Percentiles rank a stretch among this genome's conserved stretches.
phyloP scores from a whole-genome alignment of 2,113 vertebrate species.

The Perca fluviatilis region DNA sequence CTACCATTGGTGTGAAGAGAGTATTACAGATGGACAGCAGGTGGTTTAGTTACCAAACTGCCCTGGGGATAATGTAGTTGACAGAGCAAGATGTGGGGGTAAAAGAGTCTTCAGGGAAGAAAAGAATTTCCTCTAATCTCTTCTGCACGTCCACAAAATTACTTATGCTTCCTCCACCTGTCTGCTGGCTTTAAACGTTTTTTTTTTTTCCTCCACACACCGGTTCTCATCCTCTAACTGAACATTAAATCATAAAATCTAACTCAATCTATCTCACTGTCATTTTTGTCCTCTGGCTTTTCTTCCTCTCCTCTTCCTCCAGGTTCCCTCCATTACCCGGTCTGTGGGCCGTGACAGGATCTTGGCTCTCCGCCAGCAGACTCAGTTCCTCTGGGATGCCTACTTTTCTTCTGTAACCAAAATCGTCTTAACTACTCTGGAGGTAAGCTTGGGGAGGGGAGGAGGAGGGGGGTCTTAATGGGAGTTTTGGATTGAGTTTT shows the following conservation, averaged over 20 bases:
- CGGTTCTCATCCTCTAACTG: conserved; percentile 16
- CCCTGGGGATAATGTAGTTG: background rate
- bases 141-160: conserved; percentile 51
- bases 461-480: conserved; percentile 14
- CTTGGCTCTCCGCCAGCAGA: conserved; percentile 83
- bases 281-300: conserved; percentile 30
- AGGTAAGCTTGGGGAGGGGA: conserved; percentile 73
- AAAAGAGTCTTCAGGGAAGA: conserved; percentile 6
- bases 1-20: conserved; percentile 5
- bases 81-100: conserved; percentile 22
- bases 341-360: conserved; percentile 83
- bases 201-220: conserved; percentile 5
- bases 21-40: background rate
- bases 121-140: conserved; percentile 45
- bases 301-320: conserved; percentile 32
- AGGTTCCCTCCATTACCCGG: conserved; percentile 85
- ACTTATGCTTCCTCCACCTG: conserved; percentile 52
- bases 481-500: conserved; percentile 44
- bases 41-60: background rate
- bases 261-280: conserved; percentile 51
- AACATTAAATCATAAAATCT: conserved; percentile 42
- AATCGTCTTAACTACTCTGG: conserved; percentile 87
- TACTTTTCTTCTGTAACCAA: conserved; percentile 88
- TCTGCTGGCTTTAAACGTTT: background rate
- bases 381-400: conserved; percentile 87